Evolutionary conservation across 2,797 vertebrate species (phyloP).

Genomic region (Hoplostethus mediterraneus): DNA sequence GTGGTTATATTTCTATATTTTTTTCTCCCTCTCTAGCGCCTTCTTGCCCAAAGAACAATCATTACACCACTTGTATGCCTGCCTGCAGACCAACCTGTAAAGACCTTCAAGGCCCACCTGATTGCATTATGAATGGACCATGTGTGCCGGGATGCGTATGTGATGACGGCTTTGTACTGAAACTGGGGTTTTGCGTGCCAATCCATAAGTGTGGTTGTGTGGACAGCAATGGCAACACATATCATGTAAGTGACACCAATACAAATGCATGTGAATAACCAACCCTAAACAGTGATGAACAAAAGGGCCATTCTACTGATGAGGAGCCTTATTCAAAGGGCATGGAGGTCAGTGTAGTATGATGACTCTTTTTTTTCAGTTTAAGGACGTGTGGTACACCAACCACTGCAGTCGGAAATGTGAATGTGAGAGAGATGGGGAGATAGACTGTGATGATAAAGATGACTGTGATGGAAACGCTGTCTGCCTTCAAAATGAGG

Average conservation of each 20-base stretch:
- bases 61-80: slow-evolving; percentile 83
- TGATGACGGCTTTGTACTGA: slow-evolving; percentile 83
- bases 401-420: slow-evolving; percentile 82
- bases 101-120: slow-evolving; percentile 79
- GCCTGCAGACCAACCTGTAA: slow-evolving; percentile 86
- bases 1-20: no score
- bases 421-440: slow-evolving; percentile 75
- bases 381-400: slow-evolving; percentile 84
- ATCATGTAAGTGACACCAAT: slow-evolving; percentile 77
- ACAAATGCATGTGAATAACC: no score
- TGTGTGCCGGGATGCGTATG: slow-evolving; percentile 87
- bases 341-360: not conserved
- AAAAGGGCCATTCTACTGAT: not conserved
- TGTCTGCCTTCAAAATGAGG: slow-evolving; percentile 77
- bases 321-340: no score
- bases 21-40: slow-evolving; percentile 71
- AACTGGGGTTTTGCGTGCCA: slow-evolving; percentile 80
- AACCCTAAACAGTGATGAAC: not conserved
- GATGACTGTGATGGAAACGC: slow-evolving; percentile 77
- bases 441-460: slow-evolving; percentile 72
- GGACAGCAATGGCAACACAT: slow-evolving; percentile 80
- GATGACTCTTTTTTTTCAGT: slow-evolving; percentile 63
- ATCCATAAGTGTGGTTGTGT: slow-evolving; percentile 87
- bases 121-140: slow-evolving; percentile 72
- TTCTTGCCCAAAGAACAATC: slow-evolving; percentile 83